Evolutionary conservation across 2,797 vertebrate species (phyloP), one percentile per base, ranked within the genome.

Genomic region (Avahi laniger): DNA sequence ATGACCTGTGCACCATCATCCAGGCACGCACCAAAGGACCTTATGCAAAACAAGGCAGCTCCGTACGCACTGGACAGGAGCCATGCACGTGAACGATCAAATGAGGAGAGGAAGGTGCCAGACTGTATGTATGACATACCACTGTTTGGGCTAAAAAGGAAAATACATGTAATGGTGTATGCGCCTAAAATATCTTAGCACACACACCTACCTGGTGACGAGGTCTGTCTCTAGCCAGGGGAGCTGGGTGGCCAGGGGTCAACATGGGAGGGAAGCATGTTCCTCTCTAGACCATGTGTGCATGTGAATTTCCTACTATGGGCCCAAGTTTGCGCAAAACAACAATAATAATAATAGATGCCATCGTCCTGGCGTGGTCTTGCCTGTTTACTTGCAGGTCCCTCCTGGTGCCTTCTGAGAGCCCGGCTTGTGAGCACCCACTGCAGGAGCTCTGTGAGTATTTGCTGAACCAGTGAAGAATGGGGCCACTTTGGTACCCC

Each of bases 121-220:
- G 96, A 83, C 93, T 61, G 30, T 46, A 52, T 87, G 59, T 17
- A 35, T 76, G 33, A 57, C 22, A 70, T 10, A 57, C 85, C 33
- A 11, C 35, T 38, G 4, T 63, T 89, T 78, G 82, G 61, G 76
- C 82, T 91, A 73, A 72, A 78, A 82, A 95, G 82, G 82, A 72
- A 96, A 83, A 69, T 61, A n/a, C 69, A 91, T 72, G 69, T 14
- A 61, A 46, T 83, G 35, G 70, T 50, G 82, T 57, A 12, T 54
- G 54, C 20, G 75, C 86, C 61, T 87, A 48, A 82, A 96, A 82
- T 78, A 90, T 15, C 89, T 70, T 59, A 38, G n/a, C 11, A 0
- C 11, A 38, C 69, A 87, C 86, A 91, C 82, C 61, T 78, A 65
- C 57, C 57, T 65, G 69, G 75, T 35, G 72, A 95, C 82, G 69